Evolutionary conservation across 37 sponge, comb jelly and placozoan species (phyloP).

Genomic region (Oopsacas minuta): DNA sequence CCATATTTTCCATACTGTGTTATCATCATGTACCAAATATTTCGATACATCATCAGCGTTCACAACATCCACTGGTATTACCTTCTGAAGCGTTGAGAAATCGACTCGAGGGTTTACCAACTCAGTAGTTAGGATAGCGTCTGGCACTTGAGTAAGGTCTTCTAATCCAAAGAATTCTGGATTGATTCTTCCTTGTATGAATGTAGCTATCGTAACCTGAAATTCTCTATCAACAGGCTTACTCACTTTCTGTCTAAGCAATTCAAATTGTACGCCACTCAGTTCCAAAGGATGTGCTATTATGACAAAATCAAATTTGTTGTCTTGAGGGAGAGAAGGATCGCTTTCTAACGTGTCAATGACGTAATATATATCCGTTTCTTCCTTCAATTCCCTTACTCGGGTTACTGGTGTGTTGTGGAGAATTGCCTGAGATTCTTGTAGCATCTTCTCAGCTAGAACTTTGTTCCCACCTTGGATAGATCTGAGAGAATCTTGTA

Average conservation of each 20-base stretch:
- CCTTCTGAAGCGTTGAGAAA: constrained; percentile 32
- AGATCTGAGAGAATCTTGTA: constrained; percentile 50
- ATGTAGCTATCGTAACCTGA: constrained; percentile 60
- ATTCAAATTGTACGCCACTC: constrained; percentile 37
- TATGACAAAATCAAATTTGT: constrained; percentile 55
- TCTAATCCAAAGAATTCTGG: constrained; percentile 33
- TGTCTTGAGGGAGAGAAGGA: not conserved
- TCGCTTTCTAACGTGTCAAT: not conserved
- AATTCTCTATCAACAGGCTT: constrained; percentile 28
- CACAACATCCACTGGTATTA: constrained; percentile 39
- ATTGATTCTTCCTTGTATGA: constrained; percentile 45
- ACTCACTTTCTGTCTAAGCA: constrained; percentile 40
- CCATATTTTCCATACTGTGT: constrained; percentile 58
- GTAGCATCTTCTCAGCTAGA: constrained; percentile 38
- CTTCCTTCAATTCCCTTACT: constrained; percentile 21
- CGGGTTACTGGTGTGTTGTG: constrained; percentile 32
- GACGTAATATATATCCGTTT: not conserved
- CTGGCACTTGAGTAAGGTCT: constrained; percentile 30
- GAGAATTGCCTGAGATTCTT: constrained; percentile 37
- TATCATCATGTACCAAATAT: constrained; percentile 26
- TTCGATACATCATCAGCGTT: constrained; percentile 22
- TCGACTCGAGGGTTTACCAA: constrained; percentile 24
- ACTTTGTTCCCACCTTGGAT: constrained; percentile 62
- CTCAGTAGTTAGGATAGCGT: constrained; percentile 31
- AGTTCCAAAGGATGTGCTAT: constrained; percentile 49